These are phyloP conservation scores for Steinernema carpocapsae DNA, from an alignment of 2,888 invertebrate genomes.

Conservation along the genomic window DNA sequence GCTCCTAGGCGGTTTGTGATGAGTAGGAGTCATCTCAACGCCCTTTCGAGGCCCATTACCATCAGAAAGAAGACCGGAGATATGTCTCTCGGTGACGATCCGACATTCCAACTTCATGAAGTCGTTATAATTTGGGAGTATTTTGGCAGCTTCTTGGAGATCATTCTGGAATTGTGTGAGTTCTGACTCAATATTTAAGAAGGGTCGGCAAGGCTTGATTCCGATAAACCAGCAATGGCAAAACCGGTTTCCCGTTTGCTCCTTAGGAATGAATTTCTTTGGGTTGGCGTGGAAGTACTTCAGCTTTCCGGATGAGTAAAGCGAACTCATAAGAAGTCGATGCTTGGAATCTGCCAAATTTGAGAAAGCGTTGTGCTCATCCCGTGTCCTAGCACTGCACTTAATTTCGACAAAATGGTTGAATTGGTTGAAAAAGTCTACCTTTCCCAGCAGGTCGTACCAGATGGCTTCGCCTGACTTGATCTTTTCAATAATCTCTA, in stretches of 20 bases:
- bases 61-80: too few relatives aligned
- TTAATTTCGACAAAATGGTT: constrained; percentile 83
- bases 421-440: constrained; percentile 77
- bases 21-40: too few relatives aligned
- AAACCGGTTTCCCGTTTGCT: background rate
- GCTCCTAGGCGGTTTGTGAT: too few relatives aligned
- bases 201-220: background rate
- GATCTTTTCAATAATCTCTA: constrained; percentile 78
- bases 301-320: background rate
- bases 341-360: constrained; percentile 87
- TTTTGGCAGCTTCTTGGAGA: too few relatives aligned
- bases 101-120: too few relatives aligned
- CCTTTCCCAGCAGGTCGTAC: constrained; percentile 90
- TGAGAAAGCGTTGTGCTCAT: constrained; percentile 61
- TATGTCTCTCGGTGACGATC: too few relatives aligned
- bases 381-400: constrained; percentile 55
- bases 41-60: too few relatives aligned
- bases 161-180: too few relatives aligned
- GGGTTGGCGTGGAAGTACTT: background rate
- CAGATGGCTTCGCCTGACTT: constrained; percentile 82
- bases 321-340: constrained; percentile 70
- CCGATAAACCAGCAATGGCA: background rate
- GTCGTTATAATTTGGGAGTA: too few relatives aligned
- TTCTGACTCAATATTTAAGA: too few relatives aligned
- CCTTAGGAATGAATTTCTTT: background rate